Evolutionary conservation across 2,113 vertebrate species (phyloP).

Genomic region (Macquaria ambigua): DNA sequence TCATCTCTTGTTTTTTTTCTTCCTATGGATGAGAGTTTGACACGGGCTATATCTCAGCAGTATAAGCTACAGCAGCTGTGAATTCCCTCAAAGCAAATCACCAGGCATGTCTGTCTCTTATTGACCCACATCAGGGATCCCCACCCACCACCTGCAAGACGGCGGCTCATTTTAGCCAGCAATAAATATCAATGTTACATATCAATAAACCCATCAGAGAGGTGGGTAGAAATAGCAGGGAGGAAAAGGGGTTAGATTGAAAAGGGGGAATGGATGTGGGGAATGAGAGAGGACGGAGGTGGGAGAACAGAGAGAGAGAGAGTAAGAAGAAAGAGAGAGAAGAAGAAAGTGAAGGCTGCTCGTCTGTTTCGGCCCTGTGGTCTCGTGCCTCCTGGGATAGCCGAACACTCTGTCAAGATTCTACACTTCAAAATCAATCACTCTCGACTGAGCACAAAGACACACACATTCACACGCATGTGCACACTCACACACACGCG

Average conservation of each 20-base stretch:
- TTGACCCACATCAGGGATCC: constrained; percentile 80
- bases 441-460: constrained; percentile 64
- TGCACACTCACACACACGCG: constrained; percentile 23
- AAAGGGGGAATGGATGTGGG: constrained; percentile 46
- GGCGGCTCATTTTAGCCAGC: constrained; percentile 74
- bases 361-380: constrained; percentile 71
- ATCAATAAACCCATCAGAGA: constrained; percentile 80
- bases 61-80: constrained; percentile 64
- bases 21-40: constrained; percentile 59
- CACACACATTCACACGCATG: constrained; percentile 18
- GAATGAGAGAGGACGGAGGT: constrained; percentile 61
- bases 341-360: constrained; percentile 63
- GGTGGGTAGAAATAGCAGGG: constrained; percentile 54
- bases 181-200: constrained; percentile 83
- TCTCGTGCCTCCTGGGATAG: constrained; percentile 77
- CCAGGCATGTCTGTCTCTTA: constrained; percentile 69
- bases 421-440: constrained; percentile 82
- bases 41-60: constrained; percentile 55
- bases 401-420: constrained; percentile 77
- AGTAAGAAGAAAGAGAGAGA: constrained; percentile 29
- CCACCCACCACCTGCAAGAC: constrained; percentile 68
- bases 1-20: constrained; percentile 41
- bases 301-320: constrained; percentile 24
- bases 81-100: constrained; percentile 76
- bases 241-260: constrained; percentile 59